Conservation (phyloP, 2,888 invertebrate species). For the Tenthredo distinguenda region DNA sequence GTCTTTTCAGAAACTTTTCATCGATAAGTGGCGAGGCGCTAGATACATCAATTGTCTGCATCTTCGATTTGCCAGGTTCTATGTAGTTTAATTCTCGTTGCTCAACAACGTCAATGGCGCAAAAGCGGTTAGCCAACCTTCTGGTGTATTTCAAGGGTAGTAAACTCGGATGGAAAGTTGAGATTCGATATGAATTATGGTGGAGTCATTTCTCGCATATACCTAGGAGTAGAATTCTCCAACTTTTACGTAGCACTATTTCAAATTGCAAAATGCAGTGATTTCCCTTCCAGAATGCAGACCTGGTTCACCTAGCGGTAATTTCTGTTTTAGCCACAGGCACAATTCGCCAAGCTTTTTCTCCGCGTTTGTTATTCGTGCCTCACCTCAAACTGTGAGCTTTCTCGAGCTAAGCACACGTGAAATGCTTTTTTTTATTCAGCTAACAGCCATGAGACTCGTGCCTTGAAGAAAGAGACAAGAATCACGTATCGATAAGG, state of each 20-base stretch:
- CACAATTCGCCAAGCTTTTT: neutral
- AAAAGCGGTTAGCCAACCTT: neutral
- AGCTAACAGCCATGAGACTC: neutral
- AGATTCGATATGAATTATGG: neutral
- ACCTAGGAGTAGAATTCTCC: neutral
- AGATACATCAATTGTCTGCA: constrained; percentile 17
- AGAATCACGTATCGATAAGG: neutral
- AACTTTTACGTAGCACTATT: neutral
- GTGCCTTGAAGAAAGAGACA: neutral
- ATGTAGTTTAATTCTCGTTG: constrained; percentile 1
- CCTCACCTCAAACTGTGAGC: neutral
- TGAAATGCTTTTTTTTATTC: neutral
- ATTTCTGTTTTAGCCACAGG: neutral
- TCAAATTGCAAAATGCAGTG: neutral
- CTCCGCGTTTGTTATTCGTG: neutral
- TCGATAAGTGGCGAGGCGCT: constrained; percentile 36
- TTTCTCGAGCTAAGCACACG: neutral
- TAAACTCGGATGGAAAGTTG: neutral
- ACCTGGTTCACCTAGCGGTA: neutral
- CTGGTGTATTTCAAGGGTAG: neutral
- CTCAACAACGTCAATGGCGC: neutral
- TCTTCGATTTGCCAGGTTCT: neutral
- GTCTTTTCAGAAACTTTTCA: constrained; percentile 38
- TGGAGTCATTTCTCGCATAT: neutral
- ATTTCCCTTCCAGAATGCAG: neutral